Evolutionary conservation across 2,113 vertebrate genomes (phyloP), one percentile per base, ranked within the genome.

Genomic region (Albula glossodonta): DNA sequence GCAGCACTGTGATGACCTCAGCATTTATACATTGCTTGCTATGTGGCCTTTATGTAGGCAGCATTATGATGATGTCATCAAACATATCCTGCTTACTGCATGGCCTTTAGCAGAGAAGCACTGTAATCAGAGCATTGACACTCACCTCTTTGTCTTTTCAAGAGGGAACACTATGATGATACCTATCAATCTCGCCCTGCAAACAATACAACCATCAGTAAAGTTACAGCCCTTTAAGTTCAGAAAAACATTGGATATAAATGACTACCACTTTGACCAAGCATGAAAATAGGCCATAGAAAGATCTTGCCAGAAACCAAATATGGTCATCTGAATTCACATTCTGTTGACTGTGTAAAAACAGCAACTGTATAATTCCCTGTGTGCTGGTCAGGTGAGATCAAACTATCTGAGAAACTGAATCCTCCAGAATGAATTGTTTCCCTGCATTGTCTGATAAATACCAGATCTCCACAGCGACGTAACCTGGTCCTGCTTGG

Each of bases 361-460:
- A 41, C 31, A 41, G 1, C 31, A 41, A 41, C 31, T 53, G 48
- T 78, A n/a, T 78, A 17, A 41, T 4, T 12, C 66, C 50, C 63
- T 15, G 63, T 78, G 70, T 17, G 52, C 52, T 13, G 31, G 83
- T 85, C 48, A 85, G 22, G 57, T 85, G 84, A 81, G 41, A 31
- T 63, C 41, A 48, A 79, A 12, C 78, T 50, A 11, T 8, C 53
- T 60, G 78, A 11, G 80, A 57, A 66, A 78, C 48, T 3, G 22
- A 63, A 80, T 87, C 48, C 66, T 88, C 19, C 10, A 85, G 84
- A 84, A 84, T 80, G 63, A 51, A 85, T 6, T 15, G 19, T 41
- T 80, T 70, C 56, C 49, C 52, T 49, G n/a, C 77, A 31, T 1
- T 56, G 10, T 79, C 78, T 12, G 48, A 48, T 77, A 82, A 9